These are phyloP conservation scores for Symphodus melops DNA, from an alignment of 2,113 vertebrate species.

Conservation along the genomic window DNA sequence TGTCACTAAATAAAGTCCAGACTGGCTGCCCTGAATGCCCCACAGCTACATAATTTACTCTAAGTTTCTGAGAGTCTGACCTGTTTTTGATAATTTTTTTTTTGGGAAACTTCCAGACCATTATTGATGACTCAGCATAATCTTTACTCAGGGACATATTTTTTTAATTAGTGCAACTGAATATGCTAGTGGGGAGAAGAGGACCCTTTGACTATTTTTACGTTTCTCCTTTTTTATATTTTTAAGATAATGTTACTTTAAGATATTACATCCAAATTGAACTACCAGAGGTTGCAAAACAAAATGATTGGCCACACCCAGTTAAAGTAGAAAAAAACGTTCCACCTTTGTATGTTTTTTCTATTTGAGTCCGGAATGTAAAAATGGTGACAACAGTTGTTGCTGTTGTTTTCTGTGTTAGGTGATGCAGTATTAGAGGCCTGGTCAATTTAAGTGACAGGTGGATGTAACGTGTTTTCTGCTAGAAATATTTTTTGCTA, in stretches of 20 bases:
- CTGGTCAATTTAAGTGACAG: too few relatives aligned
- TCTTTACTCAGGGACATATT: slow-evolving; percentile 51
- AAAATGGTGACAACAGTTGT: too few relatives aligned
- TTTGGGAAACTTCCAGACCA: slow-evolving; percentile 53
- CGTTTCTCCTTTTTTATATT: not conserved
- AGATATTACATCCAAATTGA: not conserved
- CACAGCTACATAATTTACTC: slow-evolving; percentile 55
- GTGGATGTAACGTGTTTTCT: too few relatives aligned
- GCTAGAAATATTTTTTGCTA: too few relatives aligned
- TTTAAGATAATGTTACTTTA: not conserved
- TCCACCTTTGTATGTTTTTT: too few relatives aligned
- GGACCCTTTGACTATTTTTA: not conserved
- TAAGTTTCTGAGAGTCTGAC: slow-evolving; percentile 48
- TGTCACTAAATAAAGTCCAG: slow-evolving; percentile 49
- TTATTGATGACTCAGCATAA: slow-evolving; percentile 54
- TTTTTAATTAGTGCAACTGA: slow-evolving; percentile 29
- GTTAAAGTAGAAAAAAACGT: too few relatives aligned
- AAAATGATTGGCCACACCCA: not conserved
- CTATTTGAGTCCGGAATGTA: too few relatives aligned
- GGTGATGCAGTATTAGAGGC: too few relatives aligned
- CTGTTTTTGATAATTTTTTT: slow-evolving; percentile 58
- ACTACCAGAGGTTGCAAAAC: not conserved
- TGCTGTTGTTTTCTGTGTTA: too few relatives aligned
- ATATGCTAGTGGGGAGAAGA: not conserved
- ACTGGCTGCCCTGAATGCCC: slow-evolving; percentile 39